Conservation (phyloP, 1,140 invertebrate species). For the Carposina sasakii region DNA sequence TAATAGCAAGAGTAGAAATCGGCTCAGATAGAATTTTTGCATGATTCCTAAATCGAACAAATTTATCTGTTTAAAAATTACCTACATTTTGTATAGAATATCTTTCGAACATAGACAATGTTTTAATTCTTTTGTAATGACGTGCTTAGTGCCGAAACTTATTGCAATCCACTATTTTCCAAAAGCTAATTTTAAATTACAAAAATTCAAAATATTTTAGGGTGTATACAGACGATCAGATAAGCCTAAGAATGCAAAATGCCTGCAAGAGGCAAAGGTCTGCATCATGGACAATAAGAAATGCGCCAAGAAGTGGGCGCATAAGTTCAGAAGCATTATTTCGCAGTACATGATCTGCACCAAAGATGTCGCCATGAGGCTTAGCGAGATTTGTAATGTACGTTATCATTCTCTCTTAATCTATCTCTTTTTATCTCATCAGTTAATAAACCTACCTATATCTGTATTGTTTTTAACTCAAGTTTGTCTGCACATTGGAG, state of each 20-base stretch:
- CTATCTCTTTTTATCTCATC: background rate
- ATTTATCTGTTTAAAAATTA: no score
- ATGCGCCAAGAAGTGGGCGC: slow-evolving; percentile 62
- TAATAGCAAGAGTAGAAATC: no score
- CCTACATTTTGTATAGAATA: no score
- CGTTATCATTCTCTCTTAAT: slow-evolving; percentile 16
- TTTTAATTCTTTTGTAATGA: no score
- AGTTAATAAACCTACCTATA: no score
- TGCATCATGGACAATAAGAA: slow-evolving; percentile 62
- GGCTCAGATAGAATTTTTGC: no score
- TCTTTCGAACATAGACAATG: no score
- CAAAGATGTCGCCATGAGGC: slow-evolving; percentile 54
- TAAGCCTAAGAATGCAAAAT: slow-evolving; percentile 50
- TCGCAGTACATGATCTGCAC: slow-evolving; percentile 63
- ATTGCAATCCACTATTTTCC: background rate
- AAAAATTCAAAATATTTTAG: slow-evolving; percentile 19
- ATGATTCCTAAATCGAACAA: no score
- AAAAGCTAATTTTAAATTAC: background rate
- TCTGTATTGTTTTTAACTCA: no score
- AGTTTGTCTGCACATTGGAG: no score
- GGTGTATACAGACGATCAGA: slow-evolving; percentile 51
- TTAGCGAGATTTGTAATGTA: slow-evolving; percentile 59
- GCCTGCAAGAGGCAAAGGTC: slow-evolving; percentile 59
- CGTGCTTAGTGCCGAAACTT: no score
- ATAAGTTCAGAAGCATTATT: slow-evolving; percentile 52